These are phyloP conservation scores for Apocrypta bakeri DNA, from an alignment of 1,140 invertebrate genomes.

Conservation along the genomic window DNA sequence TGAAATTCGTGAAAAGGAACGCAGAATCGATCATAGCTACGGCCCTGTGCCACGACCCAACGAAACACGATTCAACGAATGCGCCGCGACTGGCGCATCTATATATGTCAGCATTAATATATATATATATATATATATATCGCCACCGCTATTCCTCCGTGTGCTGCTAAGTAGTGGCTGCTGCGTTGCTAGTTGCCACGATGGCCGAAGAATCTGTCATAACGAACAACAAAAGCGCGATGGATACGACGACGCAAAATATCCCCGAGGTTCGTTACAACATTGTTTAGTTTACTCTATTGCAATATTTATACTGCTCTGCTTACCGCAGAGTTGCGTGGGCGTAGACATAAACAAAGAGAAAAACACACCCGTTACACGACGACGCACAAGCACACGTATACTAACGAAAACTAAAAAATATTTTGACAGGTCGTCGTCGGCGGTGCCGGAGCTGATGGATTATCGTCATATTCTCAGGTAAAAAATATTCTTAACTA, in stretches of 20 bases:
- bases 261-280: conserved; percentile 69
- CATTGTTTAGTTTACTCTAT: too few relatives aligned
- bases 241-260: conserved; percentile 66
- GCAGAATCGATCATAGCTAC: not conserved
- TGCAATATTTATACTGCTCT: conserved; percentile 15
- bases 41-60: not conserved
- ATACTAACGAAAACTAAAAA: conserved; percentile 19
- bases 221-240: conserved; percentile 67
- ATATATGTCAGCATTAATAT: too few relatives aligned
- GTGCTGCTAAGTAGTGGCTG: not conserved
- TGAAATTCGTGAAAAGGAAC: too few relatives aligned
- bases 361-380: not conserved
- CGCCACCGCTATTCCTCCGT: not conserved
- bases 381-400: not conserved
- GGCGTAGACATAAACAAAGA: not conserved
- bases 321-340: too few relatives aligned
- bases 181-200: conserved; percentile 66
- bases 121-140: too few relatives aligned
- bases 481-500: not conserved
- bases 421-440: conserved; percentile 70
- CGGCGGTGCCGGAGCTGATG: conserved; percentile 60
- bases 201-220: conserved; percentile 71
- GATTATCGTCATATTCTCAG: not conserved
- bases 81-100: not conserved
- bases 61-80: not conserved